phyloP scores from a whole-genome alignment of 1,140 invertebrate genomes.

The Drosophila melanica region DNA sequence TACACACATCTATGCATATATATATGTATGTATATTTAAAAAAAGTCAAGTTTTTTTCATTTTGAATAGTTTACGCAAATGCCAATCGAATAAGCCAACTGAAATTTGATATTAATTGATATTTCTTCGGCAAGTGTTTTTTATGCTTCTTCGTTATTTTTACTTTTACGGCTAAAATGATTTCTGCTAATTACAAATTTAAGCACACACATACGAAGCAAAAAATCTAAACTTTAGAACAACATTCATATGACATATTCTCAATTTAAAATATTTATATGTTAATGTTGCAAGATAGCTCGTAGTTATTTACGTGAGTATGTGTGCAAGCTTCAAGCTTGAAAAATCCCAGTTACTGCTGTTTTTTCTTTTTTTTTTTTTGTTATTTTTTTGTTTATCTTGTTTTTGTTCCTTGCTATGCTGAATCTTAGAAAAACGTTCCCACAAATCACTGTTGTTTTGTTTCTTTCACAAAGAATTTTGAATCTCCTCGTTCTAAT shows the following conservation, averaged over 20 bases:
- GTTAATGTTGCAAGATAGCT: constrained; percentile 28
- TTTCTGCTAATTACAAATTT: constrained; percentile 39
- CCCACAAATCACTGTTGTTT: constrained; percentile 65
- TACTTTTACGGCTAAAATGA: constrained; percentile 23
- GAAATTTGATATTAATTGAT: not conserved
- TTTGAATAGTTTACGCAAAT: too few relatives aligned
- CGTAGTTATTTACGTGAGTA: constrained; percentile 36
- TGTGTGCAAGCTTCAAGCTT: constrained; percentile 72
- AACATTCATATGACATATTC: constrained; percentile 41
- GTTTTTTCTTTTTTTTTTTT: constrained; percentile 24
- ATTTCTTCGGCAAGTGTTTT: not conserved
- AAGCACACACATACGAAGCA: constrained; percentile 49
- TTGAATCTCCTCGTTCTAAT: constrained; percentile 42
- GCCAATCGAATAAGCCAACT: not conserved
- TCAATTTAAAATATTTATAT: constrained; percentile 31
- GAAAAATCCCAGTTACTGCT: constrained; percentile 78
- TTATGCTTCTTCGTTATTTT: not conserved
- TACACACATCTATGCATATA: too few relatives aligned
- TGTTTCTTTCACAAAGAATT: constrained; percentile 75
- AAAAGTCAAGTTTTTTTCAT: too few relatives aligned
- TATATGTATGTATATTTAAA: too few relatives aligned
- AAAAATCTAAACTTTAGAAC: constrained; percentile 38
- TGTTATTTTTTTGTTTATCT: constrained; percentile 34
- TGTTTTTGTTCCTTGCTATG: constrained; percentile 42
- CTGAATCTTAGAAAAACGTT: constrained; percentile 48